Conservation (phyloP, 2,797 vertebrate genomes). For the Todus mexicanus region DNA sequence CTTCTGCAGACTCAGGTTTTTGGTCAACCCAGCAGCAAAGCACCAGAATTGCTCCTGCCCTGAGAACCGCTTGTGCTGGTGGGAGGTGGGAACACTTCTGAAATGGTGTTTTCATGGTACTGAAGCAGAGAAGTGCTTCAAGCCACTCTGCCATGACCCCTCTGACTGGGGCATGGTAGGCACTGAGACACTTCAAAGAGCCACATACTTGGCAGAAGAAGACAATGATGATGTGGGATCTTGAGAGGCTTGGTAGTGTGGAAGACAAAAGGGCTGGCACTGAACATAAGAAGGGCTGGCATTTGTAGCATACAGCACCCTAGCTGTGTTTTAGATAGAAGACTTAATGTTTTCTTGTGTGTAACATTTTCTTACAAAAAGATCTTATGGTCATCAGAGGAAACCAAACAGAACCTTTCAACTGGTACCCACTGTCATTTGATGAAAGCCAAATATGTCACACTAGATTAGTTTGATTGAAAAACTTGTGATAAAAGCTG, state of each 20-base stretch:
- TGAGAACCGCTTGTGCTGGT: background rate
- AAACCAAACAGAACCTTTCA: constrained; percentile 67
- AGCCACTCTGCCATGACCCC: background rate
- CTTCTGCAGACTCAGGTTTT: background rate
- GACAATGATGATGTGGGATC: background rate
- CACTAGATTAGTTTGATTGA: constrained; percentile 74
- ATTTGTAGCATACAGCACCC: background rate
- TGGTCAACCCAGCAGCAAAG: background rate
- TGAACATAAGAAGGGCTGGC: background rate
- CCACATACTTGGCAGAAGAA: background rate
- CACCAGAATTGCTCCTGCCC: background rate
- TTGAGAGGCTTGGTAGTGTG: background rate
- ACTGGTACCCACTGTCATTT: constrained; percentile 49
- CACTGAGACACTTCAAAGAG: background rate
- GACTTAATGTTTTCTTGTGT: constrained; percentile 45
- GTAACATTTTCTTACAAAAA: constrained; percentile 62
- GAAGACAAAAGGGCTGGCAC: background rate
- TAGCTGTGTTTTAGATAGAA: constrained; percentile 11
- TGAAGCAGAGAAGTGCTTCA: background rate
- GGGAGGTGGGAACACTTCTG: background rate
- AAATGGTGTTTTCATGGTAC: background rate
- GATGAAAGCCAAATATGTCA: constrained; percentile 71
- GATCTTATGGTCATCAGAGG: constrained; percentile 58
- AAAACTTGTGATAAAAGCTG: constrained; percentile 72
- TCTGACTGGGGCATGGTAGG: background rate